Base-by-base conservation (phyloP, 2,888 invertebrate genomes). In the Agonopterix heracliana region DNA sequence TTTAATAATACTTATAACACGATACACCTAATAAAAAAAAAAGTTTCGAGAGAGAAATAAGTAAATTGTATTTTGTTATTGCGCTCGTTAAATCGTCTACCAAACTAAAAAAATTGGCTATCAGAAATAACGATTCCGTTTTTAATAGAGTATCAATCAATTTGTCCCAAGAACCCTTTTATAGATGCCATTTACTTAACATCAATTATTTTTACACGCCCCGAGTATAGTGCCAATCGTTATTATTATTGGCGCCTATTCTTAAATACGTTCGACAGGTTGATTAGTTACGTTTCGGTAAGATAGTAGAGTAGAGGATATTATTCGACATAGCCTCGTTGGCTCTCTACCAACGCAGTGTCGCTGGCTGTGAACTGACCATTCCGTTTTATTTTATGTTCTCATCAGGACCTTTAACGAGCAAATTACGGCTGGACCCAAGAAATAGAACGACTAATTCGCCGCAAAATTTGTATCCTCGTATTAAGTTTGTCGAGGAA, bases 331-430 rank as follows among this genome's bases (percentile, higher is more conserved):
- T 56, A 60, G 57, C 59, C 60, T n/a, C 38, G 14, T 85, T 86
- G 85, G 86, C 83, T 61, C 60, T 56, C 70, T 68, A 83, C 86
- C 85, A 86, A 84, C 75, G 71, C 63, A 72, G 64, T 84, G 81
- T 82, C 74, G 75, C 62, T 65, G 63, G 76, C 61, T 64, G 63
- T 61, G 66, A 64, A 68, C 63, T 73, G 76, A 70, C 78, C 78
- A 67, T 80, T 81, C 66, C 66, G 66, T 83, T 85, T 85, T 82
- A 82, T 85, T 86, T 82, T 79, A 85, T 78, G 73, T 68, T 75
- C 76, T 81, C 83, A 80, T 82, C 81, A 79, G 77, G 72, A 78
- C 74, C 74, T 74, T 77, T 76, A 68, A 68, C 64, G 68, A 68
- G 68, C 55, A 71, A 74, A 74, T 77, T 74, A 75, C 68, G 59